Conservation (phyloP, 2,888 invertebrate species). For the Macaria liturata region DNA sequence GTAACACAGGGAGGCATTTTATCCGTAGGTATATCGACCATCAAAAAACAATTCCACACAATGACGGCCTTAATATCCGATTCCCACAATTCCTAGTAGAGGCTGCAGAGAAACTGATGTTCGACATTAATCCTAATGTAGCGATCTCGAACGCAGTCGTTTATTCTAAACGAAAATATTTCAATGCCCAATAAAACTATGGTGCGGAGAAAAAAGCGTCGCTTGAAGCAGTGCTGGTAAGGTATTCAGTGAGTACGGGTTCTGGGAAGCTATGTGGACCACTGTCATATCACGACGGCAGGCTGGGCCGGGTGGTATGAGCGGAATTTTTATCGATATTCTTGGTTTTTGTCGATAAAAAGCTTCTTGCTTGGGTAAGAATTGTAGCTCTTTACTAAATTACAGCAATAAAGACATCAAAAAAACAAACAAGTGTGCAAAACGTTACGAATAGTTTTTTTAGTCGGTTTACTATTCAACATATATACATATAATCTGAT, state of each 20-base stretch:
- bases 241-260: conserved; percentile 77
- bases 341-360: too few species aligned
- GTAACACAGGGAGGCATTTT: conserved; percentile 43
- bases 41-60: conserved; percentile 48
- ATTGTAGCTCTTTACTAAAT: too few species aligned
- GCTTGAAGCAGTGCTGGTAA: conserved; percentile 66
- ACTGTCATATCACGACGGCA: conserved; percentile 79
- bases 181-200: conserved; percentile 79
- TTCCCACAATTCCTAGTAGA: conserved; percentile 61
- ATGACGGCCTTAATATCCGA: conserved; percentile 44
- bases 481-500: too few species aligned
- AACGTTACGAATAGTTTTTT: too few species aligned
- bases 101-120: conserved; percentile 65
- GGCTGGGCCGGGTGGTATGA: conserved; percentile 48
- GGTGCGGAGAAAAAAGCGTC: conserved; percentile 64
- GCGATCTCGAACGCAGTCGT: conserved; percentile 73
- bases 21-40: conserved; percentile 44
- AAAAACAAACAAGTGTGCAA: too few species aligned
- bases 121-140: conserved; percentile 81
- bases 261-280: conserved; percentile 75
- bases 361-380: too few species aligned
- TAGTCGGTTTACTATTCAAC: too few species aligned
- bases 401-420: too few species aligned
- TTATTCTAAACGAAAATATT: conserved; percentile 82
- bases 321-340: conserved; percentile 48